Conservation (phyloP, 2,888 invertebrate genomes). For the Syrista parreyssii region DNA sequence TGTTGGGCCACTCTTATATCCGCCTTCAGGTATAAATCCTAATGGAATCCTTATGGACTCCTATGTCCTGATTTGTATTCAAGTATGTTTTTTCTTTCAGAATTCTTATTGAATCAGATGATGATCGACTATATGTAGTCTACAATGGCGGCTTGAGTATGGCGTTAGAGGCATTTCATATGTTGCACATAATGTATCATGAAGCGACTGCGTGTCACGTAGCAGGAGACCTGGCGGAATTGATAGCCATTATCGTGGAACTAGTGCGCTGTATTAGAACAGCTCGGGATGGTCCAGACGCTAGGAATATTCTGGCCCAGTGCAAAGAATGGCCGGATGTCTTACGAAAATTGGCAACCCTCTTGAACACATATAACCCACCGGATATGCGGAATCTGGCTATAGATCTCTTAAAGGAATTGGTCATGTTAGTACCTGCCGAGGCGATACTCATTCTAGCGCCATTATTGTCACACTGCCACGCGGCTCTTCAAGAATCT, state of each 20-base stretch:
- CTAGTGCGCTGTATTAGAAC: conserved; percentile 78
- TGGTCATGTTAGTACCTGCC: conserved; percentile 81
- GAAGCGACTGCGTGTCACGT: conserved; percentile 93
- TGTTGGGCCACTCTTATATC: conserved; percentile 95
- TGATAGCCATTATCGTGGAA: conserved; percentile 82
- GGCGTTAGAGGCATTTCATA: conserved; percentile 83
- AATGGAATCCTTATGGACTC: background rate
- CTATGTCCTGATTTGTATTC: background rate
- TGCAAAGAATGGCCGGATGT: conserved; percentile 92
- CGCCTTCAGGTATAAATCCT: conserved; percentile 70
- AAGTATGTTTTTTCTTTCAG: conserved; percentile 59
- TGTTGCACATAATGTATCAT: conserved; percentile 92
- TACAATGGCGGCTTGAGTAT: conserved; percentile 84
- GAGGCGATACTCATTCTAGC: conserved; percentile 86
- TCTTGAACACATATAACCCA: conserved; percentile 90
- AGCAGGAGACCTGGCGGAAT: conserved; percentile 84
- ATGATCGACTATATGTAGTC: conserved; percentile 89
- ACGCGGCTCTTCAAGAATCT: conserved; percentile 81
- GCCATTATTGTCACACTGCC: conserved; percentile 87
- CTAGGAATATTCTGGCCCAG: conserved; percentile 74
- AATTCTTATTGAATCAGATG: conserved; percentile 88
- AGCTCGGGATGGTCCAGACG: conserved; percentile 75
- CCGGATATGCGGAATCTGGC: conserved; percentile 84
- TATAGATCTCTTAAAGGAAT: conserved; percentile 82
- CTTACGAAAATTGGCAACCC: conserved; percentile 84